Evolutionary conservation across 2,888 invertebrate genomes (phyloP), one percentile per base, ranked within the genome.

Genomic region (Glomeris marginata): DNA sequence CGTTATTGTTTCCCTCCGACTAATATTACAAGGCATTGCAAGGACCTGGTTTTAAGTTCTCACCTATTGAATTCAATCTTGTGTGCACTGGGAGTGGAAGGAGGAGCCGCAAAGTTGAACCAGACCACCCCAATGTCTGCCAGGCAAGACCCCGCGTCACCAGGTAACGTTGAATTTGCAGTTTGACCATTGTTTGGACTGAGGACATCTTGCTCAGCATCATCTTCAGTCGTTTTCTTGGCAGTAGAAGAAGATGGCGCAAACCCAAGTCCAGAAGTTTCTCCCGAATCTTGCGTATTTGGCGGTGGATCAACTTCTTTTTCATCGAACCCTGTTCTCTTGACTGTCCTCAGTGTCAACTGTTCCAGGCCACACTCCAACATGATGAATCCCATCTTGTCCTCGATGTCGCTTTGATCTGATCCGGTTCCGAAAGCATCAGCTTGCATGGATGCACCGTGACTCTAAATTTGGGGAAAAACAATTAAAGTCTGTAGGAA

Each of bases 41-140:
- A 40, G 22, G 8, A 5, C 13, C 10, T 42, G 15, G 13, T 8
- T 47, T 1, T 18, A 38, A 20, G 33, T 11, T 16, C 34, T 13
- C n/a, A 82, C 81, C 84, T 79, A 0, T 92, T 92, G 61, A 84
- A 90, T 66, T 94, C 92, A 58, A 94, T 88, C 70, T 91, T 91
- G 57, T 86, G 77, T 0, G 91, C 91, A 44, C 91, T 91, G 0
- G 92, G 90, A 1, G 90, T 86, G 54, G 88, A 77, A 0, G 94
- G 94, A 0, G 95, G 94, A 0, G 95, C 94, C 4, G 95, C 94
- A 69, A 95, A 95, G 66, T 94, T 94, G 61, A 95, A 90, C 94
- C 94, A 95, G 41, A 91, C 84, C 0, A 84, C 79, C 64, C 84
- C 84, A 50, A 95, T 69, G 63, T 92, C 86, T 48, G 92, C 82